phyloP scores from a whole-genome alignment of 1,140 invertebrate species.

The Acromyrmex heyeri region DNA sequence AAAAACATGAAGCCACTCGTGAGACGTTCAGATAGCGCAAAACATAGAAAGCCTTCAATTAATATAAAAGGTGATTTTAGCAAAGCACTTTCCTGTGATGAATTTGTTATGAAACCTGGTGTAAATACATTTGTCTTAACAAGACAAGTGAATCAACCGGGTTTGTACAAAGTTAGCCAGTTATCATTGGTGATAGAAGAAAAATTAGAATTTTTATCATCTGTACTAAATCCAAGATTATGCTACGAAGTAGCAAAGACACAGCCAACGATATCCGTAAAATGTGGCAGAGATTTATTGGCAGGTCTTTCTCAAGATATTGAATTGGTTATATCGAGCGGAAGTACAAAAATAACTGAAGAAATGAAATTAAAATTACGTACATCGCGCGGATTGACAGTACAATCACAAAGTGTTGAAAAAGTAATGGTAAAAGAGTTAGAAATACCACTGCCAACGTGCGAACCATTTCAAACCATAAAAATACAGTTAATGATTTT shows the following conservation, averaged over 20 bases:
- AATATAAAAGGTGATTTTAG: slow-evolving; percentile 89
- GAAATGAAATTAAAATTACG: slow-evolving; percentile 87
- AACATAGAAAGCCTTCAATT: slow-evolving; percentile 88
- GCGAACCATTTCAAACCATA: slow-evolving; percentile 90
- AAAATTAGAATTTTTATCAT: slow-evolving; percentile 86
- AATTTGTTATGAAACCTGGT: slow-evolving; percentile 90
- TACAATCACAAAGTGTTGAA: slow-evolving; percentile 82
- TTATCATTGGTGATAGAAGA: slow-evolving; percentile 88
- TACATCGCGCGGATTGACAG: slow-evolving; percentile 87
- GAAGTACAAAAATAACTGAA: slow-evolving; percentile 88
- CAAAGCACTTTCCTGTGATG: slow-evolving; percentile 87
- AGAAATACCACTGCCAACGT: slow-evolving; percentile 88
- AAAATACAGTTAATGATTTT: slow-evolving; percentile 89
- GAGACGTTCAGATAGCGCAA: slow-evolving; percentile 88
- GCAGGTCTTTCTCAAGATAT: slow-evolving; percentile 91
- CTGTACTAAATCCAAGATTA: slow-evolving; percentile 84
- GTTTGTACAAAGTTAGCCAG: slow-evolving; percentile 88
- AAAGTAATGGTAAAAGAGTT: slow-evolving; percentile 87
- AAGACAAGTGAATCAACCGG: slow-evolving; percentile 88
- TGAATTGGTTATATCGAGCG: slow-evolving; percentile 90
- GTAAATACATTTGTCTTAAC: slow-evolving; percentile 90
- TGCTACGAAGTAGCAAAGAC: slow-evolving; percentile 88
- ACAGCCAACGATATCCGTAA: slow-evolving; percentile 86
- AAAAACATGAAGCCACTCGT: slow-evolving; percentile 87
- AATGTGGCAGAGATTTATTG: slow-evolving; percentile 88